Base-by-base conservation (phyloP, 2,888 invertebrate genomes). In the Ophraella communa region DNA sequence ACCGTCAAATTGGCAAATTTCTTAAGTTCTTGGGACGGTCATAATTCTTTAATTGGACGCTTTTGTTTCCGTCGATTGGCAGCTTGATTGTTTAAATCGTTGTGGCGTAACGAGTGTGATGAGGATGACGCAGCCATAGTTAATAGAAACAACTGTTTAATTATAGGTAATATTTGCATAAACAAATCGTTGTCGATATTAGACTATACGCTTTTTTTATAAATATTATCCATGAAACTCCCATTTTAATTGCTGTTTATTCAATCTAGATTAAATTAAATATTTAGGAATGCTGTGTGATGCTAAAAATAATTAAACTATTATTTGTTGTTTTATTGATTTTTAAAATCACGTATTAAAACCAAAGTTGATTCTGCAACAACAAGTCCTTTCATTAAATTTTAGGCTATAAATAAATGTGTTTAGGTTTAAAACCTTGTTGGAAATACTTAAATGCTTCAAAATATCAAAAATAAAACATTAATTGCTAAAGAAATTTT, bases 41-140 rank as follows among this genome's bases (percentile, higher is more conserved):
- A 57, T 71, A 64, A 71, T 71, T 69, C 68, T 58, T 66, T 62
- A 60, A 64, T 63, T 66, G 61, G 66, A 33, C 47, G 54, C 62
- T 66, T 62, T 67, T 69, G 67, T 70, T 70, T 70, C 51, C 42
- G 60, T 64, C 49, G 58, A 63, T 67, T 65, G 65, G 57, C 63
- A 63, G 52, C 18, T 49, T 66, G 64, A 67, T 69, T 64, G 62
- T 23, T 49, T 8, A 51, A 21, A 17, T 44, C 30, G 44, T 33
- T 20, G 58, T 62, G 56, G 45, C 60, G 55, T 65, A 47, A 49
- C 42, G 54, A 14, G 45, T 8, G 39, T 11, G 5, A 45, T 45
- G 23, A 47, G 3, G 47, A 11, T 27, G 49, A 51, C 27, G 27
- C 17, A 24, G 27, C 30, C 45, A 17, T 45, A 53, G 8, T 24